Percentiles rank a stretch among this genome's conserved stretches.
These are phyloP conservation scores for Agrenia bidenticulata DNA, from an alignment of 2,888 invertebrate species.

Conservation along the genomic window DNA sequence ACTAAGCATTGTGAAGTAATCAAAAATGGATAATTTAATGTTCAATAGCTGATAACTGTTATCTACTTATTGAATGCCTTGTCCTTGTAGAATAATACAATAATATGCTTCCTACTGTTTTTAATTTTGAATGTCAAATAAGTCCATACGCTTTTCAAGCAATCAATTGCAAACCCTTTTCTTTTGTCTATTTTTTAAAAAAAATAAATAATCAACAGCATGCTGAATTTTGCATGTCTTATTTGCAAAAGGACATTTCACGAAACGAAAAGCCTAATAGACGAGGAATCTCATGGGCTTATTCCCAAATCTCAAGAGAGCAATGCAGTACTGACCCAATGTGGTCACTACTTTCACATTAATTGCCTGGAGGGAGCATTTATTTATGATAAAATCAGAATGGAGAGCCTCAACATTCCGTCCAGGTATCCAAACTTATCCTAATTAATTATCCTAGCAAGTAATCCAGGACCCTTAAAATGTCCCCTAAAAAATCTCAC, in stretches of 20 bases:
- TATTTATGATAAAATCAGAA: constrained; percentile 11
- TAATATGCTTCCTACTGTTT: too few species aligned
- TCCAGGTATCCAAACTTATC: constrained; percentile 16
- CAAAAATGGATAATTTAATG: too few species aligned
- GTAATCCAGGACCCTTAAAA: too few species aligned
- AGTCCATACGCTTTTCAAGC: too few species aligned
- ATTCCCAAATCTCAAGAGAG: not conserved
- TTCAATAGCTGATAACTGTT: too few species aligned
- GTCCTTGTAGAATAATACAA: too few species aligned
- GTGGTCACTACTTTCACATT: constrained; percentile 29
- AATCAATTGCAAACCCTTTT: not conserved
- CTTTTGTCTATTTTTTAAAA: not conserved
- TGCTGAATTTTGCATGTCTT: constrained; percentile 14
- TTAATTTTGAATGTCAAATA: too few species aligned
- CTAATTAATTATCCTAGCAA: too few species aligned
- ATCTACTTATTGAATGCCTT: too few species aligned
- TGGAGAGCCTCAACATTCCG: constrained; percentile 8
- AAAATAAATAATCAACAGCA: too few species aligned
- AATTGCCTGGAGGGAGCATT: constrained; percentile 23
- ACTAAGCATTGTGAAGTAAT: too few species aligned
- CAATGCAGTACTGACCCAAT: constrained; percentile 1
- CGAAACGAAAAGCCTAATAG: not conserved
- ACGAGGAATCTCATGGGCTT: not conserved
- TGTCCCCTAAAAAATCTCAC: too few species aligned
- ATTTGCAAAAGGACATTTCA: constrained; percentile 8